Base-by-base conservation (phyloP, 2,888 invertebrate species). In the Meganola albula region DNA sequence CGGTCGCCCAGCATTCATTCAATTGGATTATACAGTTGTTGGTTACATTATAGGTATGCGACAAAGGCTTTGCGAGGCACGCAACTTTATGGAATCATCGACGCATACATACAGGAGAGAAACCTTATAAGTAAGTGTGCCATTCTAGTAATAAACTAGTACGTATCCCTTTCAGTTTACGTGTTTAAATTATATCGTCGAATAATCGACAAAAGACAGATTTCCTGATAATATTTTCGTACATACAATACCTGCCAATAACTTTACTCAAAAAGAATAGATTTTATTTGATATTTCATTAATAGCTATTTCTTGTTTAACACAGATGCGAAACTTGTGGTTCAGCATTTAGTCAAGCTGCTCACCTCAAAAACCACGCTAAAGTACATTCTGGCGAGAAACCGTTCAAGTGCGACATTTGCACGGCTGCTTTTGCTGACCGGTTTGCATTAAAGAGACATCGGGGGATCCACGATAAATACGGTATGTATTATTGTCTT, bases 61-160 rank as follows among this genome's bases (percentile, higher is more conserved):
- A 95, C 67, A 95, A 95, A 75, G 94, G 94, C 14, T 95, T 95
- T 69, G 95, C 95, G 24, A 88, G 95, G 45, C 95, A 95, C 71
- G 94, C 94, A 4, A 95, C 95, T 0, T 76, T 95, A 36, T 95
- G 95, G 95, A 95, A 95, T 75, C 95, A 95, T 66, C 88, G 95
- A 12, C 90, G 95, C 46, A 95, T 95, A 51, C 95, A 95, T 65
- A 95, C 95, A 0, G 95, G 95, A 10, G 93, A 93, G 84, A 95
- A 95, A 65, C 95, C 95, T 0, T 94, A 94, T 71, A 91, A 91
- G 92, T 91, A 67, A 85, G 86, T 63, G 22, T 27, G 20, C 6
- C n/a, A n/a, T n/a, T n/a, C n/a, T n/a, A n/a, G n/a, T n/a, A n/a
- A n/a, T n/a, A n/a, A n/a, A n/a, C n/a, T n/a, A n/a, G n/a, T n/a